Base-by-base conservation (phyloP, 2,888 invertebrate genomes). In the Acanthococcus lagerstroemiae region DNA sequence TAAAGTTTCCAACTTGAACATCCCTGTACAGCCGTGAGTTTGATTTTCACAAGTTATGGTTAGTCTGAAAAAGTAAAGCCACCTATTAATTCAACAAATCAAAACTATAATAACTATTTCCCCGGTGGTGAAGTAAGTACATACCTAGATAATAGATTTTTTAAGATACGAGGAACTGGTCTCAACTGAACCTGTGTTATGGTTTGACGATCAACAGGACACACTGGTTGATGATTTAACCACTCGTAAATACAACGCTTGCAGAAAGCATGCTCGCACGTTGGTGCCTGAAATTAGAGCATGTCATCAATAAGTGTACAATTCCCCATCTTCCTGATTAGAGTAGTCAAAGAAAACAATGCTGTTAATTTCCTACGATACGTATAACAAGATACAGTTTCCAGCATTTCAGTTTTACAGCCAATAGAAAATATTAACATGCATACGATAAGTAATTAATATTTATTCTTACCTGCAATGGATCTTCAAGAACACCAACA, bases 191-290 rank as follows among this genome's bases (percentile, higher is more conserved):
- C 84, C n/a, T 89, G 84, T 44, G 92, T 92, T 71, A 95, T 87
- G 58, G 88, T 84, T 75, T 90, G 91, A 63, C 95, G 83, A 78
- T 96, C 95, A 54, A 95, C 88, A 3, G 95, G 95, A 75, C 95
- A 96, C 37, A 91, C 94, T 19, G 91, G 92, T 76, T 95, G 94
- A 58, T 91, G 84, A 70, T 88, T 88, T 71, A 95, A 84, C 95
- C 95, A 96, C 78, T 95, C 93, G 69, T 88, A 88, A 73, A 96
- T 96, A 77, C 95, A 96, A 57, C 84, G 84, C 72, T 87, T 84
- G 77, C 95, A 96, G 78, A 95, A 96, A 66, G 95, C 94, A 80
- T 96, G 95, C 76, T 96, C 95, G 78, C 95, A 96, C 72, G 86
- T 85, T 58, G 93, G 93, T 65, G 95, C 94, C 94, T 93, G 76